Evolutionary conservation across 2,797 vertebrate species (phyloP).

Genomic region (Echeneis naucrates): DNA sequence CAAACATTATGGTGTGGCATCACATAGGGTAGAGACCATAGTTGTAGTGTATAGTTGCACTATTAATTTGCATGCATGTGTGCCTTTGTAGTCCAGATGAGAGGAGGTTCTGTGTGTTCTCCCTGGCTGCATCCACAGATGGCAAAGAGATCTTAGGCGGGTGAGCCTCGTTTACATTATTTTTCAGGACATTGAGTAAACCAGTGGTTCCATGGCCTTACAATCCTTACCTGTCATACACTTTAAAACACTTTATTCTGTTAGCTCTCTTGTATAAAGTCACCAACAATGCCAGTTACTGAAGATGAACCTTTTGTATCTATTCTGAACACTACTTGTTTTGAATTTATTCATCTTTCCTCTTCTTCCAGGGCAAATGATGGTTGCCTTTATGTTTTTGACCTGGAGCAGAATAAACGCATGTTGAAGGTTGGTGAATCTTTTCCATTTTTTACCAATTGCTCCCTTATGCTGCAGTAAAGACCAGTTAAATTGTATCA

Average conservation of each 20-base stretch:
- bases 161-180: conserved; percentile 79
- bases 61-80: conserved; percentile 31
- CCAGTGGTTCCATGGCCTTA: too few relatives aligned
- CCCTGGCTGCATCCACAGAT: conserved; percentile 91
- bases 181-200: conserved; percentile 39
- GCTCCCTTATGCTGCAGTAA: too few relatives aligned
- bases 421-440: conserved; percentile 87
- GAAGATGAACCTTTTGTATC: background rate
- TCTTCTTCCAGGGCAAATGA: conserved; percentile 89
- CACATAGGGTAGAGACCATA: conserved; percentile 1
- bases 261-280: too few relatives aligned
- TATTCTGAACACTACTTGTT: background rate
- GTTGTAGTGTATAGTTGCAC: conserved; percentile 35
- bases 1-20: conserved; percentile 22
- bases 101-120: conserved; percentile 94
- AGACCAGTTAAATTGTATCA: too few relatives aligned
- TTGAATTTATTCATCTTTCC: conserved; percentile 2
- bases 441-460: too few relatives aligned
- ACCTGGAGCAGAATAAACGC: conserved; percentile 90
- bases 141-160: conserved; percentile 93
- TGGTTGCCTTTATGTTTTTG: conserved; percentile 93
- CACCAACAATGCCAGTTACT: too few relatives aligned
- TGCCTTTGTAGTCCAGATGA: conserved; percentile 88
- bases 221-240: too few relatives aligned
- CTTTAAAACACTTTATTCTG: too few relatives aligned